Percentiles rank a stretch among this genome's conserved stretches.
phyloP scores from a whole-genome alignment of 2,113 vertebrate species.

The Brachionichthys hirsutus region DNA sequence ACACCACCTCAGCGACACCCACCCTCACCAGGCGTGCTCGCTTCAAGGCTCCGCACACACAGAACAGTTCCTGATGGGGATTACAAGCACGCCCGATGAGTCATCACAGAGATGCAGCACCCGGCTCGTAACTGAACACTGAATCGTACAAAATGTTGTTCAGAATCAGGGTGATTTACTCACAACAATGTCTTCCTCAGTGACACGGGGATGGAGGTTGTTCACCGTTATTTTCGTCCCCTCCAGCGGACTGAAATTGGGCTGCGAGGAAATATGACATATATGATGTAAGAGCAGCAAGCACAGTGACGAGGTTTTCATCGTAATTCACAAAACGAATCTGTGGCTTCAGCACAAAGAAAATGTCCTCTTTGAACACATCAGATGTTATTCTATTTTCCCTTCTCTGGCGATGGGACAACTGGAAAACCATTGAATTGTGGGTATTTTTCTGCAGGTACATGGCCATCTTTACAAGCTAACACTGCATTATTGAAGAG shows the following conservation, averaged over 20 bases:
- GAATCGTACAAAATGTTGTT: background rate
- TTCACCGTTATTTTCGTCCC: constrained; percentile 98
- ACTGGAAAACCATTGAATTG: too few relatives aligned
- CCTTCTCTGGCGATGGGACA: too few relatives aligned
- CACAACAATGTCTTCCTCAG: constrained; percentile 98
- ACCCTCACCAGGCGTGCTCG: constrained; percentile 90
- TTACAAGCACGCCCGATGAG: constrained; percentile 24
- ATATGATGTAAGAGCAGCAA: too few relatives aligned
- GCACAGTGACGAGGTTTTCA: too few relatives aligned
- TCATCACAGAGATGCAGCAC: background rate
- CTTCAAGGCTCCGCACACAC: constrained; percentile 95
- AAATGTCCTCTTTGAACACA: too few relatives aligned
- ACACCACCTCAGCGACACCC: constrained; percentile 96
- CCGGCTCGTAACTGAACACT: background rate
- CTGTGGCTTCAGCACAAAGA: too few relatives aligned
- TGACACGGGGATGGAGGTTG: constrained; percentile 94
- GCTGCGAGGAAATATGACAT: constrained; percentile 68
- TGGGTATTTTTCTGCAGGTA: too few relatives aligned
- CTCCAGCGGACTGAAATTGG: constrained; percentile 89
- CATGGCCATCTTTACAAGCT: too few relatives aligned
- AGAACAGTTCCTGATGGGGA: constrained; percentile 89
- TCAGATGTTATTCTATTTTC: too few relatives aligned
- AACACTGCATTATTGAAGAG: too few relatives aligned
- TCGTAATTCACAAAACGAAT: too few relatives aligned
- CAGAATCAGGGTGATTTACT: constrained; percentile 57